Conservation (phyloP, 2,113 vertebrate species). For the Pontoporia blainvillei region DNA sequence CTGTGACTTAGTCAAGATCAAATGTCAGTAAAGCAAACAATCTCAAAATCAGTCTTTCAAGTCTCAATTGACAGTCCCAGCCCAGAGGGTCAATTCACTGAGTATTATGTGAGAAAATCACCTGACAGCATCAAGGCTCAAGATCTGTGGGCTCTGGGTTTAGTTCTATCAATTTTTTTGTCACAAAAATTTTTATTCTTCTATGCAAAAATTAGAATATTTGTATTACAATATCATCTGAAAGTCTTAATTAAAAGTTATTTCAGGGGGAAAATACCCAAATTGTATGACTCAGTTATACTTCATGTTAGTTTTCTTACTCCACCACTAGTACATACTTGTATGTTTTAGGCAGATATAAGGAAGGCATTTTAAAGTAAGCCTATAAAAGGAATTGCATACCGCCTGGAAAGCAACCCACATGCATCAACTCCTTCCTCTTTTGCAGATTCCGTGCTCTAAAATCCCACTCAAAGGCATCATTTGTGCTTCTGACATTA, state of each 20-base stretch:
- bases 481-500: slow-evolving; percentile 59
- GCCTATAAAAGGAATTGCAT: slow-evolving; percentile 2
- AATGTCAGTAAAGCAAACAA: slow-evolving; percentile 60
- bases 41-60: slow-evolving; percentile 49
- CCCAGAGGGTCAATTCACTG: neutral
- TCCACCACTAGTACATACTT: neutral
- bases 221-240: neutral
- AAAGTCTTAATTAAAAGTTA: slow-evolving; percentile 2
- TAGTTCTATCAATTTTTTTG: neutral
- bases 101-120: slow-evolving; percentile 10
- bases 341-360: neutral
- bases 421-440: neutral
- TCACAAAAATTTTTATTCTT: neutral
- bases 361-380: slow-evolving; percentile 48
- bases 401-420: slow-evolving; percentile 19
- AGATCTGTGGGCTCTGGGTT: neutral
- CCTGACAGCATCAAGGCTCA: neutral
- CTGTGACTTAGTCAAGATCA: slow-evolving; percentile 46
- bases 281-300: neutral
- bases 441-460: slow-evolving; percentile 14
- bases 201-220: neutral
- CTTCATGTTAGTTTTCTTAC: neutral
- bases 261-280: neutral
- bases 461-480: slow-evolving; percentile 52
- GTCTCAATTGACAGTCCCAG: neutral